Percentiles rank a stretch among this genome's conserved stretches.
phyloP scores from a whole-genome alignment of 1,140 invertebrate genomes.

The Drosophila watanabei region DNA sequence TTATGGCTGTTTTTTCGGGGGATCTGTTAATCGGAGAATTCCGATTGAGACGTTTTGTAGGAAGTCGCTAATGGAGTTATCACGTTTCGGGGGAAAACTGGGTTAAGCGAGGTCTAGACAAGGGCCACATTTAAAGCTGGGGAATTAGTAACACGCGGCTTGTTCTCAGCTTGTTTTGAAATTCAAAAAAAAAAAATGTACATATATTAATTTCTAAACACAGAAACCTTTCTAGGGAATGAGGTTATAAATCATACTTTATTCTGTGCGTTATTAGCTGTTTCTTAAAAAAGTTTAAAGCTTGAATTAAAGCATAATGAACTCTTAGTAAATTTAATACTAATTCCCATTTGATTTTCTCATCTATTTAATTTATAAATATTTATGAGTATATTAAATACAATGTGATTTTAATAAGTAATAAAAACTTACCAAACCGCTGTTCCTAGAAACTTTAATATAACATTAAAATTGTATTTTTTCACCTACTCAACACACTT shows the following conservation, averaged over 20 bases:
- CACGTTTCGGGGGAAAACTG: slow-evolving; percentile 42
- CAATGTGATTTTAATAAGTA: neutral
- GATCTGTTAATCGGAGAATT: slow-evolving; percentile 29
- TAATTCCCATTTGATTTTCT: fast-evolving
- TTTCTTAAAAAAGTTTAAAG: neutral
- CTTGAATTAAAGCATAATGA: neutral
- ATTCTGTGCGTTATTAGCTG: neutral
- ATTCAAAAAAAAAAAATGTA: slow-evolving; percentile 12
- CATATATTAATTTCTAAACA: neutral
- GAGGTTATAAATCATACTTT: slow-evolving; percentile 12
- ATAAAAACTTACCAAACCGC: too few relatives aligned
- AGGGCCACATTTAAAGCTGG: slow-evolving; percentile 8
- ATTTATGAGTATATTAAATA: neutral
- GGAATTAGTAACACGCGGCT: slow-evolving; percentile 27
- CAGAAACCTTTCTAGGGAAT: slow-evolving; percentile 4
- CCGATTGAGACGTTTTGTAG: slow-evolving; percentile 58
- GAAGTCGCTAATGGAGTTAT: slow-evolving; percentile 55
- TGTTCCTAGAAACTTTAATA: neutral
- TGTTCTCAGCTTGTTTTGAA: slow-evolving; percentile 10
- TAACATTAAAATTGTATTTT: neutral
- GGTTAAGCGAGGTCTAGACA: slow-evolving; percentile 37
- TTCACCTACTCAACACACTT: neutral
- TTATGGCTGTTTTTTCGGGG: slow-evolving; percentile 39
- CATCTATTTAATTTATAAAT: neutral
- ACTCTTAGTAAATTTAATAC: neutral